Conservation (phyloP, 2,113 vertebrate genomes). For the Psophia crepitans region DNA sequence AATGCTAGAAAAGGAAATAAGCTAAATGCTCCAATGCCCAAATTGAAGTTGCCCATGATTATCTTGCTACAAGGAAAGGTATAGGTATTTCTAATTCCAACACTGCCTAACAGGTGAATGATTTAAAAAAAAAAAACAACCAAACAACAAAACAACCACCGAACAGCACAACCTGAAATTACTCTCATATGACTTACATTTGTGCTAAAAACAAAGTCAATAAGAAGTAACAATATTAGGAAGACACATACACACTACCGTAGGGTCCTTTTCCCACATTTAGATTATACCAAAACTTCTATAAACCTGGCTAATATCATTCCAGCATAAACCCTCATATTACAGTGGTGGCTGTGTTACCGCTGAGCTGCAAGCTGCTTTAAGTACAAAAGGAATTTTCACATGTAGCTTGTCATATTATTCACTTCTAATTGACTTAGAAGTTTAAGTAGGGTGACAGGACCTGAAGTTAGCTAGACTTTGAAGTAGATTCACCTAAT, state of each 20-base stretch:
- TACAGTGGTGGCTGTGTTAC: background rate
- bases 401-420: background rate
- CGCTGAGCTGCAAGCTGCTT: background rate
- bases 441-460: background rate
- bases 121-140: background rate
- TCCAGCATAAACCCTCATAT: background rate
- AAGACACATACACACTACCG: background rate
- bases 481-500: background rate
- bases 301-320: background rate
- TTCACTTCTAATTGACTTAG: background rate
- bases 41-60: background rate
- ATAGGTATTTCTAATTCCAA: background rate
- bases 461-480: background rate
- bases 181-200: background rate
- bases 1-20: background rate
- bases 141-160: too few relatives aligned
- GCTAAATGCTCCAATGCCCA: background rate
- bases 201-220: background rate
- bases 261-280: background rate
- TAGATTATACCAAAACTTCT: background rate
- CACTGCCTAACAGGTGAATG: background rate
- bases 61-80: background rate
- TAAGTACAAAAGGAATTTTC: background rate
- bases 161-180: background rate
- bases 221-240: background rate